Evolutionary conservation across 1,140 invertebrate species (phyloP).

Genomic region (Galendromus occidentalis): DNA sequence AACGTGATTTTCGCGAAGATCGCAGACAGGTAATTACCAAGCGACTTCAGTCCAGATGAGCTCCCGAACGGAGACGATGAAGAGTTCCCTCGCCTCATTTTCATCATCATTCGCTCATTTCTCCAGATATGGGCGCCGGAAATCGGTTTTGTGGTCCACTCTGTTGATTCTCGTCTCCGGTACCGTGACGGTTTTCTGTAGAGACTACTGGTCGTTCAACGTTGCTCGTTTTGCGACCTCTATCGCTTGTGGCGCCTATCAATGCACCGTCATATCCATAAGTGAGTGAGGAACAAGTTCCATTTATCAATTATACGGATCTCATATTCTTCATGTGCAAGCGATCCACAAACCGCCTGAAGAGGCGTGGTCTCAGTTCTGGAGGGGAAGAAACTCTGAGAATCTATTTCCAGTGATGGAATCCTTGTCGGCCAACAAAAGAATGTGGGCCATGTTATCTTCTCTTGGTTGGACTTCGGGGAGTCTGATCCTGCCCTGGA

Average conservation of each 20-base stretch:
- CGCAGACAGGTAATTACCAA: conserved; percentile 1
- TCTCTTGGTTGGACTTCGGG: neutral
- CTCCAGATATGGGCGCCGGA: neutral
- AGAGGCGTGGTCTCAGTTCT: neutral
- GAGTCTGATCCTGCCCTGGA: neutral
- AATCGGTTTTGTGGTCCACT: neutral
- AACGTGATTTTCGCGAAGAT: neutral
- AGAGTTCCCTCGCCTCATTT: too few species aligned
- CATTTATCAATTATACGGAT: neutral
- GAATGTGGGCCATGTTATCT: neutral
- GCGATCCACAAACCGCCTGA: neutral
- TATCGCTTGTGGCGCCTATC: neutral
- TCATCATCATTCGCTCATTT: too few species aligned
- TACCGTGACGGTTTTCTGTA: neutral
- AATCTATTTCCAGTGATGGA: neutral
- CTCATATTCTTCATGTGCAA: neutral
- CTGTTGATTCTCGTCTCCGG: neutral
- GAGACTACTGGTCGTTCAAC: conserved; percentile 5
- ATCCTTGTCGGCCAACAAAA: neutral
- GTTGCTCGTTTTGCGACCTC: neutral
- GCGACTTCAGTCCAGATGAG: too few species aligned
- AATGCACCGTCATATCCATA: neutral
- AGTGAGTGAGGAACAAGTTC: neutral
- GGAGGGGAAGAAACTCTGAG: neutral
- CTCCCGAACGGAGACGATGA: too few species aligned